Percentiles rank a stretch among this genome's conserved stretches.
Conservation (phyloP, 2,113 vertebrate genomes). For the Crotalus horridus region DNA sequence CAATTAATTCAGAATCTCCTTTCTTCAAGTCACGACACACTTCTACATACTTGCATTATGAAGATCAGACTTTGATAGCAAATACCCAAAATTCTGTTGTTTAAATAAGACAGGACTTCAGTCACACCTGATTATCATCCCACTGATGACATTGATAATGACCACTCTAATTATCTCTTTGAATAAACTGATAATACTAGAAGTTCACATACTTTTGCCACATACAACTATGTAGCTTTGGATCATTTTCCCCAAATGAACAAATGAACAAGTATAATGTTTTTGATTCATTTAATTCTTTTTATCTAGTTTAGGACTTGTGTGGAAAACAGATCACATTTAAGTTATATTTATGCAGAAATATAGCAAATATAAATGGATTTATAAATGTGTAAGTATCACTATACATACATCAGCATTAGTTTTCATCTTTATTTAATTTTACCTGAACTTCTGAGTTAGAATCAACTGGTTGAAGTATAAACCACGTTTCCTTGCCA, state of each 20-base stretch:
- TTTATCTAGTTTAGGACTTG: background rate
- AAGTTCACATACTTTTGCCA: background rate
- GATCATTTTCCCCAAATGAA: background rate
- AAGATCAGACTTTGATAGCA: background rate
- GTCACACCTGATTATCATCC: background rate
- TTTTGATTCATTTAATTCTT: background rate
- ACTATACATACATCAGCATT: background rate
- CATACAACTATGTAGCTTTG: background rate
- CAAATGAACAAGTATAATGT: background rate
- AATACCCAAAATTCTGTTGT: background rate
- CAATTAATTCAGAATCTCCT: background rate
- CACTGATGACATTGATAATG: background rate
- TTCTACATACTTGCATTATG: background rate
- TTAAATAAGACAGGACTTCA: background rate
- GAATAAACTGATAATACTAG: background rate
- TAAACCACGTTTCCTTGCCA: constrained; percentile 93
- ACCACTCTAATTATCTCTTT: background rate
- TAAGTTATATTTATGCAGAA: background rate
- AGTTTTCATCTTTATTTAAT: constrained; percentile 18
- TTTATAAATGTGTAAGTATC: background rate
- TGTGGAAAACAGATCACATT: background rate
- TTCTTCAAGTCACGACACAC: background rate
- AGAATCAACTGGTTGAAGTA: constrained; percentile 89
- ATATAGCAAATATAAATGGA: background rate
- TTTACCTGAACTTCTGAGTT: constrained; percentile 98